phyloP scores from a whole-genome alignment of 2,113 vertebrate species.

The Cervus canadensis region DNA sequence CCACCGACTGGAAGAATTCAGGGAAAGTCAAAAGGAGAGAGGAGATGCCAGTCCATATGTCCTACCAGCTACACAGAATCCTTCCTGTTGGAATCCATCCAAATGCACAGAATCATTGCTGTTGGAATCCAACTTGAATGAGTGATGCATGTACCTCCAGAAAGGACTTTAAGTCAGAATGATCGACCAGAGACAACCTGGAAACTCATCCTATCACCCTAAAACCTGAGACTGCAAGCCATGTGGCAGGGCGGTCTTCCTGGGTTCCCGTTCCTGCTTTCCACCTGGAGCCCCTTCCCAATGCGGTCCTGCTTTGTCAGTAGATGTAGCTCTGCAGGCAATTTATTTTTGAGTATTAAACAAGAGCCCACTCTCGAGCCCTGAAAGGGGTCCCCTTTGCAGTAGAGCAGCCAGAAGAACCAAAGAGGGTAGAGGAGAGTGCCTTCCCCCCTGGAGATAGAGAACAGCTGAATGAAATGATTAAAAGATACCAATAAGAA shows the following conservation, averaged over 20 bases:
- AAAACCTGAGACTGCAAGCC: not conserved
- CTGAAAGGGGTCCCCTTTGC: not conserved
- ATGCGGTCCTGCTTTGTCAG: not conserved
- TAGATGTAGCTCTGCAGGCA: not conserved
- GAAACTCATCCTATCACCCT: not conserved
- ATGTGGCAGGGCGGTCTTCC: not conserved
- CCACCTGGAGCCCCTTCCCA: not conserved
- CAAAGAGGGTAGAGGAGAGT: not conserved
- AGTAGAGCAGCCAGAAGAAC: not conserved
- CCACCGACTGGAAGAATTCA: not conserved
- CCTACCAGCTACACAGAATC: not conserved
- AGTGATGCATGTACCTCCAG: not conserved
- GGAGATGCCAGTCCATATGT: not conserved
- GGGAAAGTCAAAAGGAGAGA: not conserved
- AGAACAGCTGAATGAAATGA: not conserved
- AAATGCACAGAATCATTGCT: not conserved
- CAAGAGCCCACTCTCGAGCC: not conserved
- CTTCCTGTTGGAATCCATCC: not conserved
- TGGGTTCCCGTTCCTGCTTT: not conserved
- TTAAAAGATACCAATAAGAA: not conserved
- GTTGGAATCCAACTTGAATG: not conserved
- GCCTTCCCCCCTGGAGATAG: not conserved
- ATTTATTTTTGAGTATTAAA: not conserved
- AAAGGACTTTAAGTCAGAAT: not conserved
- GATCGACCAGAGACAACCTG: not conserved